Evolutionary conservation across 2,888 invertebrate genomes (phyloP).

Genomic region (Epinotia bilunana): DNA sequence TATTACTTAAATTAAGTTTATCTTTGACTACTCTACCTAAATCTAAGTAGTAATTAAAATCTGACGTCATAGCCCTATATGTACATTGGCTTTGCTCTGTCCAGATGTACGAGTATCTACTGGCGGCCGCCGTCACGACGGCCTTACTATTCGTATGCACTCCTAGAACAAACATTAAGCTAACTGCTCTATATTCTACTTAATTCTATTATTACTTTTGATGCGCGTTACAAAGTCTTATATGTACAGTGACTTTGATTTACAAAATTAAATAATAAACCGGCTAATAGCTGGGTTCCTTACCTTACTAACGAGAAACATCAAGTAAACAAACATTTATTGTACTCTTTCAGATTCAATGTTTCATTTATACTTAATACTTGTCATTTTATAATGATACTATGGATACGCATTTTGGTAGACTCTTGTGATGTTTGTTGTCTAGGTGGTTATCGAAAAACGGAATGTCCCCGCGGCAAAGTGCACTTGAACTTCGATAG

Average conservation of each 20-base stretch:
- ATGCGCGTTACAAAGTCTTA: conserved; percentile 28
- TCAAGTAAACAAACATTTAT: conserved; percentile 26
- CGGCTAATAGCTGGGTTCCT: conserved; percentile 1
- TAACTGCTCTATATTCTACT: conserved; percentile 12
- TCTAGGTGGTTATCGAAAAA: conserved; percentile 31
- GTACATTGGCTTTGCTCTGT: conserved; percentile 32
- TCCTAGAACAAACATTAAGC: neutral
- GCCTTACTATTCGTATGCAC: conserved; percentile 10
- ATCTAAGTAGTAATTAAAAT: neutral
- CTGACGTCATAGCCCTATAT: conserved; percentile 37
- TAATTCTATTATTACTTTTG: conserved; percentile 35
- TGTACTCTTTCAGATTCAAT: conserved; percentile 43
- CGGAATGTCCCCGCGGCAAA: conserved; percentile 4
- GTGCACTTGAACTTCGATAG: neutral
- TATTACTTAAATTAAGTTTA: neutral
- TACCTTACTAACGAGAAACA: conserved; percentile 25
- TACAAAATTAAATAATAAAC: conserved; percentile 20
- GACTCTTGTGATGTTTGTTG: conserved; percentile 45
- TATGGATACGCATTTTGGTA: conserved; percentile 43
- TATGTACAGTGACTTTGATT: conserved; percentile 35
- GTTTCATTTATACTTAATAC: conserved; percentile 24
- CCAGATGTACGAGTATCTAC: neutral
- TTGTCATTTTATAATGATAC: conserved; percentile 28
- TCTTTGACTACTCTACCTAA: neutral
- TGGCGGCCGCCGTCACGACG: neutral